These are phyloP conservation scores for Callorhinus ursinus DNA, from an alignment of 2,113 vertebrate genomes.

Conservation along the genomic window DNA sequence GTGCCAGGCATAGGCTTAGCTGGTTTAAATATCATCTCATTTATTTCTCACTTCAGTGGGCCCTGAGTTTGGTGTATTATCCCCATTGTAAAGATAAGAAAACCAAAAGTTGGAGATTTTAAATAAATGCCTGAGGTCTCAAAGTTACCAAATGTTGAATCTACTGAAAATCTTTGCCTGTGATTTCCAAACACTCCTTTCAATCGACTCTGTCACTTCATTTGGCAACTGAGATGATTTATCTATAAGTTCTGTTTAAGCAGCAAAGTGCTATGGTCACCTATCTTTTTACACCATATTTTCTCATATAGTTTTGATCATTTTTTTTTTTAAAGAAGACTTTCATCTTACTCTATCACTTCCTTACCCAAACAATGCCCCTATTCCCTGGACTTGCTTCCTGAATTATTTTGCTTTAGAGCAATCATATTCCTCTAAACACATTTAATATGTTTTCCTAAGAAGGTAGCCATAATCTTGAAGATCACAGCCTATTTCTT, in stretches of 20 bases:
- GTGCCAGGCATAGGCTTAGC: not conserved
- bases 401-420: not conserved
- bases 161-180: not conserved
- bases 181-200: not conserved
- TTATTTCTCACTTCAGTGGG: not conserved
- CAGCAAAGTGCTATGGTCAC: not conserved
- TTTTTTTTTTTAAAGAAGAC: not conserved
- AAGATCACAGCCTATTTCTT: not conserved
- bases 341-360: not conserved
- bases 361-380: not conserved
- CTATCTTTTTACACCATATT: not conserved
- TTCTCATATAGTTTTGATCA: not conserved
- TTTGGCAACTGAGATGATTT: not conserved
- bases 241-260: not conserved
- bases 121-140: not conserved
- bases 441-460: not conserved
- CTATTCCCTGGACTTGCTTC: not conserved
- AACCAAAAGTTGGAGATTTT: not conserved
- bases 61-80: not conserved
- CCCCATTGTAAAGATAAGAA: not conserved
- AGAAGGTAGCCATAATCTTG: not conserved
- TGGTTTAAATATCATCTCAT: not conserved
- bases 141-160: not conserved
- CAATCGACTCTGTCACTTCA: not conserved
- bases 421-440: not conserved